Evolutionary conservation across 2,113 vertebrate species (phyloP), one percentile per base, ranked within the genome.

Genomic region (Xiphophorus couchianus): DNA sequence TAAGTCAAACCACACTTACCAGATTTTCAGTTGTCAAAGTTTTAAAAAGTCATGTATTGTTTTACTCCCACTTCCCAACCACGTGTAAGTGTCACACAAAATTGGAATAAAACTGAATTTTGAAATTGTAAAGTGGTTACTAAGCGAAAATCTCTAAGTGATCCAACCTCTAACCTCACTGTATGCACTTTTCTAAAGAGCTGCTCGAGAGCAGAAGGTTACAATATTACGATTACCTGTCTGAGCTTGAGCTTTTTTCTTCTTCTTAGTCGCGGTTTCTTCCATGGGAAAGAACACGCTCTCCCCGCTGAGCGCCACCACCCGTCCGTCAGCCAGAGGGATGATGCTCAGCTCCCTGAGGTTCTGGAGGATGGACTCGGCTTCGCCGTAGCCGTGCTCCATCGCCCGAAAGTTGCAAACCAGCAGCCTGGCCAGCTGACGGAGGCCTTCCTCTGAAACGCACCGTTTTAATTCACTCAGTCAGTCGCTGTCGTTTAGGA

Each of bases 401-500:
- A 95, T 78, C 28, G 94, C 93, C n/a, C 94, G 92, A 86, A 93
- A 94, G 86, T 94, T 94, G 81, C 95, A 95, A 11, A 94, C 94
- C 86, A 95, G 82, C 10, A 95, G 86, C 78, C 87, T 86, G 83
- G 94, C 94, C 62, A 95, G 86, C 73, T 86, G 90, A 37, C 60
- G 84, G 44, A 95, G 85, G 12, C 83, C 69, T 4, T 3, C 62
- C 15, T 93, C 95, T 95, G 44, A 3, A 80, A 73, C 12, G 10
- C 2, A 51, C 8, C 3, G 15, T n/a, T 39, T 5, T 48, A 51
- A 51, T 31, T 25, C 22, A 65, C 63, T 44, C 42, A 14, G 42
- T 44, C 13, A 44, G 9, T 42, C 12, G 12, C 39, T 1, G 39
- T 42, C 1, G 12, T 42, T 42, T 42, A 42, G 39, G 9, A 42